Evolutionary conservation across 1,140 invertebrate species (phyloP).

Genomic region (Pseudomyrmex sp.): DNA sequence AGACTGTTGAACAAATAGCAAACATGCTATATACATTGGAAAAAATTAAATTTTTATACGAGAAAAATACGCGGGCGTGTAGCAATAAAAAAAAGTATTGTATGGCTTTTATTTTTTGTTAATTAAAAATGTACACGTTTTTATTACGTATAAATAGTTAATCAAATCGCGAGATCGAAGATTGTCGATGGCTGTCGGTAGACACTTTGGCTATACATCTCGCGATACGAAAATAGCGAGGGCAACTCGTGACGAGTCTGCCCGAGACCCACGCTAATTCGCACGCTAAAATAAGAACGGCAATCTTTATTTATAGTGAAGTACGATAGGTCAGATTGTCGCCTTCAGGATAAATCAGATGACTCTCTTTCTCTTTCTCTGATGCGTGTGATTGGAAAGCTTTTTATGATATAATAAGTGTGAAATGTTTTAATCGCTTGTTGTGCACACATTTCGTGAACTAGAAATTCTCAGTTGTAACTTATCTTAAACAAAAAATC

Average conservation of each 20-base stretch:
- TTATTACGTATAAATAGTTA: neutral
- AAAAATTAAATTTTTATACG: too few species aligned
- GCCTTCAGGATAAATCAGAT: slow-evolving; percentile 54
- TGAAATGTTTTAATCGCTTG: neutral
- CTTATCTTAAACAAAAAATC: neutral
- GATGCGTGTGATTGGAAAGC: neutral
- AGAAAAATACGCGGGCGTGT: too few species aligned
- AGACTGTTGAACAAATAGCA: neutral
- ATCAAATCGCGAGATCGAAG: slow-evolving; percentile 28
- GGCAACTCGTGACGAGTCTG: slow-evolving; percentile 72
- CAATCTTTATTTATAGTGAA: slow-evolving; percentile 77
- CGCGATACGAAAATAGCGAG: slow-evolving; percentile 71
- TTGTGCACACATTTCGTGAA: too few species aligned
- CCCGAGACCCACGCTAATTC: slow-evolving; percentile 78
- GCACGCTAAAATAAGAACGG: slow-evolving; percentile 76
- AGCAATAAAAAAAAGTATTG: too few species aligned
- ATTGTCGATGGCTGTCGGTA: slow-evolving; percentile 44
- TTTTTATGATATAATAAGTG: slow-evolving; percentile 8
- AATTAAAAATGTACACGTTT: neutral
- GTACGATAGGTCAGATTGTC: slow-evolving; percentile 73
- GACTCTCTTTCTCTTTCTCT: neutral
- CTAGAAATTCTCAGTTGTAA: too few species aligned
- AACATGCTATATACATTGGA: neutral
- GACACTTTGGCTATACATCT: slow-evolving; percentile 48
- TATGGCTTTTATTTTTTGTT: too few species aligned